Conservation (phyloP, 2,888 invertebrate genomes). For the Plusia festucae region DNA sequence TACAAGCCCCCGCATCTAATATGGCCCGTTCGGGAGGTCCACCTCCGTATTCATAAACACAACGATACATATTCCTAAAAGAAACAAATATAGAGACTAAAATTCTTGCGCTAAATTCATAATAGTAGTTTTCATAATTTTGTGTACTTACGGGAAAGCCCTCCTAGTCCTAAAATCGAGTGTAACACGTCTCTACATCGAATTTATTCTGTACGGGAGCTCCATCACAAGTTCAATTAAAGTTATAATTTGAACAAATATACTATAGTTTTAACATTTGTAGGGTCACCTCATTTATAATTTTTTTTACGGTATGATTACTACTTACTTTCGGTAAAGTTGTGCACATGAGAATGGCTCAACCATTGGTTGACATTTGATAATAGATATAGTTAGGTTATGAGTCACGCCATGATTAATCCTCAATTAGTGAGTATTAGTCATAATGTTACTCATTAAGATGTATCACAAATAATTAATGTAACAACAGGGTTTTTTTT, state of each 20-base stretch:
- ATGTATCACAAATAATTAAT: background rate
- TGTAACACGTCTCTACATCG: constrained; percentile 40
- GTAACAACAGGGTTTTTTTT: constrained; percentile 4
- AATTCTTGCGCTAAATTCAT: too few relatives aligned
- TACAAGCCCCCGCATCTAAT: constrained; percentile 34
- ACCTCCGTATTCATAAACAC: constrained; percentile 50
- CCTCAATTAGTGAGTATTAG: background rate
- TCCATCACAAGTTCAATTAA: constrained; percentile 45
- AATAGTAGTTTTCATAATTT: too few relatives aligned
- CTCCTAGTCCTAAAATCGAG: too few relatives aligned
- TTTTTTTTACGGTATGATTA: background rate
- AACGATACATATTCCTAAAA: background rate
- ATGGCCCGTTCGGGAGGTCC: constrained; percentile 43
- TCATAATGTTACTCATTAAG: background rate
- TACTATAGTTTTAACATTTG: background rate
- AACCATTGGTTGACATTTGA: background rate
- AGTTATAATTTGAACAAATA: background rate
- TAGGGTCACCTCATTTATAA: background rate
- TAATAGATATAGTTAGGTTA: background rate
- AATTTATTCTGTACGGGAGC: constrained; percentile 29
- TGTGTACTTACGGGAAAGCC: too few relatives aligned
- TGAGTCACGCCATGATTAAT: constrained; percentile 1
- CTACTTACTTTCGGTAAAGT: background rate
- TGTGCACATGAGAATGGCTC: too few relatives aligned
- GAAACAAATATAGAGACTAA: too few relatives aligned